phyloP scores from a whole-genome alignment of 1,140 invertebrate species.

The Cotesia chilonis region DNA sequence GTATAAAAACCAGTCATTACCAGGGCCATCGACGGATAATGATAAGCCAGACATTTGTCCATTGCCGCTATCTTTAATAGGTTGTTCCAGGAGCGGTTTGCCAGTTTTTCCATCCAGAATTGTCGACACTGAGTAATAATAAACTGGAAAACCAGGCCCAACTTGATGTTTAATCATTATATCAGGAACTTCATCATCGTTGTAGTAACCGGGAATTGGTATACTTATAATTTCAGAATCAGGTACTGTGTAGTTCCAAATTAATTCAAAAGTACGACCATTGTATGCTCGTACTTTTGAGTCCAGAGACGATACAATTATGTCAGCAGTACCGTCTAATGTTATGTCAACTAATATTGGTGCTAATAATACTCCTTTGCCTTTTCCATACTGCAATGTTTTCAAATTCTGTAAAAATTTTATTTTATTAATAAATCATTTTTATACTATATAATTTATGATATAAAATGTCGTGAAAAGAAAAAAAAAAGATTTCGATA shows the following conservation, averaged over 20 bases:
- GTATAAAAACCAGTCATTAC: constrained; percentile 79
- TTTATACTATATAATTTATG: too few species aligned
- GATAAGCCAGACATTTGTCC: constrained; percentile 75
- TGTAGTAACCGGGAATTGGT: constrained; percentile 83
- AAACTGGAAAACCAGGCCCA: constrained; percentile 78
- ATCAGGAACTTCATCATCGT: constrained; percentile 82
- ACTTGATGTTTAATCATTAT: constrained; percentile 83
- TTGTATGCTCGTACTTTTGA: constrained; percentile 78
- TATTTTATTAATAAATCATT: too few species aligned
- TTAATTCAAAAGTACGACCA: constrained; percentile 71
- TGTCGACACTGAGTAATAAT: constrained; percentile 78
- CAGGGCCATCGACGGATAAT: constrained; percentile 71
- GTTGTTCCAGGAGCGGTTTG: constrained; percentile 70
- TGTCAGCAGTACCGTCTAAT: constrained; percentile 77
- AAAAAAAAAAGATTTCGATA: too few species aligned
- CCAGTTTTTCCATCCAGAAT: constrained; percentile 77
- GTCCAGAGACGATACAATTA: constrained; percentile 78
- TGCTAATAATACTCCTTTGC: constrained; percentile 70
- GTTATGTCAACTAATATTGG: constrained; percentile 81
- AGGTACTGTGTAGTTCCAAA: constrained; percentile 79
- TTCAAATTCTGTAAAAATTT: constrained; percentile 54
- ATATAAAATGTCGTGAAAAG: too few species aligned
- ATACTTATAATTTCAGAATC: constrained; percentile 73
- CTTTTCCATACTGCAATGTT: constrained; percentile 60
- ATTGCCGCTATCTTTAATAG: constrained; percentile 74